A percentile compares a stretch with the other conserved stretches of the same genome.
phyloP scores from a whole-genome alignment of 2,797 vertebrate genomes.

The Phrynocephalus guinanensis region DNA sequence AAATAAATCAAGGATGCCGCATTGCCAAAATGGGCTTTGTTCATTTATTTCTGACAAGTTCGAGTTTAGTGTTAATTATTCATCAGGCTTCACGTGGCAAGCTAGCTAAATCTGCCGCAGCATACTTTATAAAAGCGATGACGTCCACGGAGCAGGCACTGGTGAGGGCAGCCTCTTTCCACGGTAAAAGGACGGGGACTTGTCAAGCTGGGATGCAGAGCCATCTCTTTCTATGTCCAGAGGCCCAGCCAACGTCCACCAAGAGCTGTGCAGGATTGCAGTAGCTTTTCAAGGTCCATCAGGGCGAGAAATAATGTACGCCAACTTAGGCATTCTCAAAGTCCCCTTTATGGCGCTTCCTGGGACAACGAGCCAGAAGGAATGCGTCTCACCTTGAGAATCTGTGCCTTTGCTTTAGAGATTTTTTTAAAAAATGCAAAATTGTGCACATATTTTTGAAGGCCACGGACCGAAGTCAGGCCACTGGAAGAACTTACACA shows the following conservation, averaged over 20 bases:
- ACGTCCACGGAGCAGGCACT: slow-evolving; percentile 44
- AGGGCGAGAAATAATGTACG: neutral
- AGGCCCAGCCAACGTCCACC: neutral
- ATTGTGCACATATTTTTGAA: too few relatives aligned
- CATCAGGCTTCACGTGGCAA: slow-evolving; percentile 60
- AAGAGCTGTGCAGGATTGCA: too few relatives aligned
- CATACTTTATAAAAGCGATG: slow-evolving; percentile 53
- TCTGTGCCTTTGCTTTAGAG: too few relatives aligned
- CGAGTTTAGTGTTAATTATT: slow-evolving; percentile 73
- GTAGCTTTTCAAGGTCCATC: neutral
- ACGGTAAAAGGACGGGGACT: neutral
- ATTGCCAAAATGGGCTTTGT: slow-evolving; percentile 65
- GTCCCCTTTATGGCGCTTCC: too few relatives aligned
- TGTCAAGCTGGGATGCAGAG: neutral
- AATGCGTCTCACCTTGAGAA: too few relatives aligned
- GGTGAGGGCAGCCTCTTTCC: accelerated
- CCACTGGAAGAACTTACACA: too few relatives aligned
- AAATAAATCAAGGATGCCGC: slow-evolving; percentile 68
- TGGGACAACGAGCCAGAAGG: too few relatives aligned
- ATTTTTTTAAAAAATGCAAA: too few relatives aligned
- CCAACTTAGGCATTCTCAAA: too few relatives aligned
- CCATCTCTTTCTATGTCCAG: neutral
- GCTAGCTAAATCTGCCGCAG: slow-evolving; percentile 58
- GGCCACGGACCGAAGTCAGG: too few relatives aligned
- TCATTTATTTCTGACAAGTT: slow-evolving; percentile 72